A percentile compares a stretch with the other conserved stretches of the same genome.
phyloP scores from a whole-genome alignment of 2,113 vertebrate genomes.

The Odobenus rosmarus region DNA sequence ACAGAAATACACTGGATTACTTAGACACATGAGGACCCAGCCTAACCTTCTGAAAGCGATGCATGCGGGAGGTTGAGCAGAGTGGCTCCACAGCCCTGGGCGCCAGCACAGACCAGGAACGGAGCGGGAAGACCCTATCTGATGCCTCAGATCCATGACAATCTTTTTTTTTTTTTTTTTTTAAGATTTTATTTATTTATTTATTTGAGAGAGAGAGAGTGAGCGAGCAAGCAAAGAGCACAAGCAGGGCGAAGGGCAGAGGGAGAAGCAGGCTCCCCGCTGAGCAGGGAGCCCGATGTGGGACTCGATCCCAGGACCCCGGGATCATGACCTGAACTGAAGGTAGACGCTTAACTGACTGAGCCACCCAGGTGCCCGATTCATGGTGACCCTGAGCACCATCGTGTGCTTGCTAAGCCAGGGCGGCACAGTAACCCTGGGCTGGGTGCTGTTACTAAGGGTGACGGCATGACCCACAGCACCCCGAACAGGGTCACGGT shows the following conservation, averaged over 20 bases:
- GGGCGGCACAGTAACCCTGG: neutral
- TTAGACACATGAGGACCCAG: neutral
- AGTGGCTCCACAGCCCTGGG: neutral
- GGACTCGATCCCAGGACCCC: no score
- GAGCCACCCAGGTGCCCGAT: no score
- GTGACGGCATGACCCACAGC: neutral
- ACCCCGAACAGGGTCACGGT: neutral
- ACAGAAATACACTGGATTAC: neutral
- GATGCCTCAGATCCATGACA: neutral
- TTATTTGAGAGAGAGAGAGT: no score
- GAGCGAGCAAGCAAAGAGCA: no score
- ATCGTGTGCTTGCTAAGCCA: neutral
- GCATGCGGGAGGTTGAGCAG: no score
- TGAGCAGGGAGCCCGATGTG: no score
- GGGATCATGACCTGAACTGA: no score
- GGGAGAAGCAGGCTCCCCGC: no score
- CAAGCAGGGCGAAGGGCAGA: no score
- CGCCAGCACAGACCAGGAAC: fast-evolving
- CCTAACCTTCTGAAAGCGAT: neutral
- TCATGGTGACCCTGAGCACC: neutral
- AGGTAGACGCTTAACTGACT: no score
- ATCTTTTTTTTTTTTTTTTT: no score
- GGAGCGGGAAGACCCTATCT: neutral
- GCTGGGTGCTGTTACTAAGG: neutral
- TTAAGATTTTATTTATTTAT: no score